phyloP scores from a whole-genome alignment of 1,140 invertebrate genomes.

The Atta colombica region DNA sequence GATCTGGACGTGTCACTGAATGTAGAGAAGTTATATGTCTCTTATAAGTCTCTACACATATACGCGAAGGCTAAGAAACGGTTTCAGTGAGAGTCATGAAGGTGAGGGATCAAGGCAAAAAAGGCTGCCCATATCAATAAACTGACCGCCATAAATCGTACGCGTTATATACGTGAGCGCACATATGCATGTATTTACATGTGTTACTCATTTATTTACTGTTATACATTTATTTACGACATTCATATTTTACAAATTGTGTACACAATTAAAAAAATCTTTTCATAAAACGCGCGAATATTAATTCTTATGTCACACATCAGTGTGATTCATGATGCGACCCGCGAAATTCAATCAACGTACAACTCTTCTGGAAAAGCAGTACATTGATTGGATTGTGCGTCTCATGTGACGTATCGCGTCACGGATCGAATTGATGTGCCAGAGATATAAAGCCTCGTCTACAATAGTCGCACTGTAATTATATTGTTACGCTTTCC shows the following conservation, averaged over 20 bases:
- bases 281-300: neutral
- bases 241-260: constrained; percentile 32
- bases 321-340: no score
- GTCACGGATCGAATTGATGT: no score
- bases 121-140: constrained; percentile 78
- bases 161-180: constrained; percentile 40
- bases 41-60: constrained; percentile 32
- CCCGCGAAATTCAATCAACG: no score
- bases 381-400: no score
- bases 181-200: constrained; percentile 51
- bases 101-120: constrained; percentile 38
- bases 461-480: no score
- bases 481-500: no score
- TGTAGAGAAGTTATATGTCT: constrained; percentile 38
- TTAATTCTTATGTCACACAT: neutral
- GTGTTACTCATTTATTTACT: neutral
- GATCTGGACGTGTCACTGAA: constrained; percentile 13
- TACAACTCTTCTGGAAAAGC: no score
- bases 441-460: no score
- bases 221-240: neutral
- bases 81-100: constrained; percentile 27
- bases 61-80: constrained; percentile 43
- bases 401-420: no score
- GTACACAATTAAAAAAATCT: neutral
- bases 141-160: constrained; percentile 81